Conservation (phyloP, 2,888 invertebrate genomes). For the Blomia tropicalis region DNA sequence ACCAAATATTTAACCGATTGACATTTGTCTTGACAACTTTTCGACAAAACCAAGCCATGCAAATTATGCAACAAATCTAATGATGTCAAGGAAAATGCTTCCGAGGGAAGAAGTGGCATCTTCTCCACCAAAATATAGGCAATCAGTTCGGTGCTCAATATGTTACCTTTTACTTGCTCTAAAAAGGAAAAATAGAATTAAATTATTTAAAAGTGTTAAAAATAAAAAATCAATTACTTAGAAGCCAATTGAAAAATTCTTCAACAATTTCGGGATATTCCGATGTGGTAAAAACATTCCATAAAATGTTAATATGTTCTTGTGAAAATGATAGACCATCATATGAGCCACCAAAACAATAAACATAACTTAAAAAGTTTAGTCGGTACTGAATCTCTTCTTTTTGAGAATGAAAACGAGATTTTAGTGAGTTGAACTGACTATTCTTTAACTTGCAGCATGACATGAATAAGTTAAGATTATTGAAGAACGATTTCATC, state of each 20-base stretch:
- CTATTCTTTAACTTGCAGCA: slow-evolving; percentile 1
- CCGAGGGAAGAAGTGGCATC: slow-evolving; percentile 69
- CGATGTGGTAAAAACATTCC: slow-evolving; percentile 76
- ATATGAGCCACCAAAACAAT: slow-evolving; percentile 73
- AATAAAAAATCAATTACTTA: slow-evolving; percentile 41
- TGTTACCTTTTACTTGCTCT: slow-evolving; percentile 43
- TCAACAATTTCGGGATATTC: slow-evolving; percentile 56
- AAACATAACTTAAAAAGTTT: slow-evolving; percentile 79
- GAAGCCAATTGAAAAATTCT: slow-evolving; percentile 79
- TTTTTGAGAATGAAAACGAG: slow-evolving; percentile 32
- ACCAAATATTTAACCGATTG: slow-evolving; percentile 45
- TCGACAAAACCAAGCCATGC: slow-evolving; percentile 19
- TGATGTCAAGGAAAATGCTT: slow-evolving; percentile 78
- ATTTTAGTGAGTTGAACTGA: not conserved
- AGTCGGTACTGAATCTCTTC: slow-evolving; percentile 77
- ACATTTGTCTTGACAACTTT: not conserved
- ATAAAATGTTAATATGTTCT: slow-evolving; percentile 75
- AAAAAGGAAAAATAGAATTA: not conserved
- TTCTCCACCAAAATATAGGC: slow-evolving; percentile 73
- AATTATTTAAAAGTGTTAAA: not conserved
- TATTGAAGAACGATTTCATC: slow-evolving; percentile 80
- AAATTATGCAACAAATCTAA: slow-evolving; percentile 76
- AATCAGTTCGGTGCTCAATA: slow-evolving; percentile 66
- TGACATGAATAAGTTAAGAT: slow-evolving; percentile 54
- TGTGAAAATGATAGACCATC: slow-evolving; percentile 54